A percentile compares a stretch with the other conserved stretches of the same genome.
Evolutionary conservation across 2,113 vertebrate species (phyloP).

Genomic region (Perccottus glenii): DNA sequence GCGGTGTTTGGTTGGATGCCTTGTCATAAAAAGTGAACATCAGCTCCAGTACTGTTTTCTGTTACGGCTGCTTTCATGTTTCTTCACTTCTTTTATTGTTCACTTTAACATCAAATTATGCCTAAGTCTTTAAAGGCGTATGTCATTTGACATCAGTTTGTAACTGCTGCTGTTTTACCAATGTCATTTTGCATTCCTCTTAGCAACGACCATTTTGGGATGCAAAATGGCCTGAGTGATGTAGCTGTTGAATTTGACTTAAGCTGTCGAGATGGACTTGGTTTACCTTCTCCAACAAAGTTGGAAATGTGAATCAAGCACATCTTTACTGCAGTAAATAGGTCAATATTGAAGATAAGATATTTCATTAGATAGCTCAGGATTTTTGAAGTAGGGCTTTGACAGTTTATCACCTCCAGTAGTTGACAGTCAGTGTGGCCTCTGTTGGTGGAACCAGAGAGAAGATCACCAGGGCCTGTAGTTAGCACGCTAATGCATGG

Average conservation of each 20-base stretch:
- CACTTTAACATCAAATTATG: slow-evolving; percentile 4
- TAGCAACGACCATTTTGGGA: slow-evolving; percentile 13
- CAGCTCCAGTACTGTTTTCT: slow-evolving; percentile 52
- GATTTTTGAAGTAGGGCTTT: background rate
- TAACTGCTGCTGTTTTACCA: slow-evolving; percentile 53
- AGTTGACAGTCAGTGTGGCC: no score
- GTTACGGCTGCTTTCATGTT: slow-evolving; percentile 53
- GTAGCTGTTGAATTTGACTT: slow-evolving; percentile 1
- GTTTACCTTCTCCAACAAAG: slow-evolving; percentile 16
- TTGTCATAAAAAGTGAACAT: slow-evolving; percentile 49
- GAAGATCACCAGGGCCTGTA: no score
- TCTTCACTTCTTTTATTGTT: slow-evolving; percentile 54
- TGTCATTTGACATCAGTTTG: slow-evolving; percentile 16
- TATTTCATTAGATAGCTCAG: background rate
- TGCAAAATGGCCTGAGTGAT: slow-evolving; percentile 50
- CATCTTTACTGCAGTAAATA: background rate
- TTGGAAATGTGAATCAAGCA: slow-evolving; percentile 11
- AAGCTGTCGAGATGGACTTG: slow-evolving; percentile 6
- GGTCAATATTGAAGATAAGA: no score
- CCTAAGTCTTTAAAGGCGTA: background rate
- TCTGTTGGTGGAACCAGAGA: no score
- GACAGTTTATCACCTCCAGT: background rate
- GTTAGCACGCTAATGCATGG: no score
- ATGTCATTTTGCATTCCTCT: slow-evolving; percentile 47
- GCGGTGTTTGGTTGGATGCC: slow-evolving; percentile 70